These are phyloP conservation scores for Asarcornis scutulata DNA, from an alignment of 2,113 vertebrate genomes.

Conservation along the genomic window DNA sequence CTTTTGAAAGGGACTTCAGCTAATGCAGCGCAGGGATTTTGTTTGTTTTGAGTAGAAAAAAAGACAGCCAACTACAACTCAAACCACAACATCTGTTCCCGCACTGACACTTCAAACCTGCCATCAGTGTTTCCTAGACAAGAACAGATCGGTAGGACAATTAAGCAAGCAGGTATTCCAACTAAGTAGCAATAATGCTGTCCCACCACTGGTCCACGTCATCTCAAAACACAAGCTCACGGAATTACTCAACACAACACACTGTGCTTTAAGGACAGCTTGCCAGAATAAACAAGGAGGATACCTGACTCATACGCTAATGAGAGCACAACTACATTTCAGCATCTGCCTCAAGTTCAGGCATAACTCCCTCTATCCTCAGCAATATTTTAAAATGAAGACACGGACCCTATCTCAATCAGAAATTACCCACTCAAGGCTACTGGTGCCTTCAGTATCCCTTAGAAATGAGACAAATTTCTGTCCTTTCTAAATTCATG, in stretches of 20 bases:
- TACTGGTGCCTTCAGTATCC: background rate
- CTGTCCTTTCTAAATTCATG: background rate
- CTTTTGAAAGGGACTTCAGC: background rate
- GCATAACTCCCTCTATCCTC: background rate
- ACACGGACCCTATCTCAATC: background rate
- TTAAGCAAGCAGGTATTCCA: background rate
- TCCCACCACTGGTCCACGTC: background rate
- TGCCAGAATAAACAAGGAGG: conserved; percentile 48
- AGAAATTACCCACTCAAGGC: background rate
- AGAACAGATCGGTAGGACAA: background rate
- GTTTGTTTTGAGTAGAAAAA: background rate
- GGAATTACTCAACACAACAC: conserved; percentile 37
- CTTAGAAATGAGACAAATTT: fast-evolving
- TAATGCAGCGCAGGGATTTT: background rate
- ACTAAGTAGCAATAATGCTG: background rate
- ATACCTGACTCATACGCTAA: conserved; percentile 39
- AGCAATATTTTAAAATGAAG: conserved; percentile 4
- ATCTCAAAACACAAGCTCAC: background rate
- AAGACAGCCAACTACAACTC: background rate
- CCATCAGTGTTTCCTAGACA: background rate
- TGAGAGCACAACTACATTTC: background rate
- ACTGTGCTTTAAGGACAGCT: background rate
- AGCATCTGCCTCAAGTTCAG: background rate
- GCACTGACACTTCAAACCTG: background rate
- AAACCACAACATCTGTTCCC: background rate